Conservation (phyloP, 2,888 invertebrate genomes). For the Agrilus cyanescens region DNA sequence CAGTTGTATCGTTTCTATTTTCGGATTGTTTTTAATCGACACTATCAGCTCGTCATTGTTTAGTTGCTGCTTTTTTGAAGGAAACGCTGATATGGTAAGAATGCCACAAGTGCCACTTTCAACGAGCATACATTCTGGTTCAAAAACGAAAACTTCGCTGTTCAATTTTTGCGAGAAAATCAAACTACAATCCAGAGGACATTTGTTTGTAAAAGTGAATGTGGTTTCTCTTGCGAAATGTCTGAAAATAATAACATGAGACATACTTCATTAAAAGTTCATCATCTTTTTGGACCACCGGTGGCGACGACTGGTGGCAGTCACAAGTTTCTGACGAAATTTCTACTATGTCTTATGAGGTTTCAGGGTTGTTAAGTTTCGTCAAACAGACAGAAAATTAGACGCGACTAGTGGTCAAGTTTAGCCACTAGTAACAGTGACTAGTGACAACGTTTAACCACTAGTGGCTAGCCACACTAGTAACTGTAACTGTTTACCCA, state of each 20-base stretch:
- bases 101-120: conserved; percentile 23
- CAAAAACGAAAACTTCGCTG: conserved; percentile 35
- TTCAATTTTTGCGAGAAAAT: conserved; percentile 37
- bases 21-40: conserved; percentile 45
- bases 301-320: no score
- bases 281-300: no score
- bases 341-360: no score
- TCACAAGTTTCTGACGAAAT: no score
- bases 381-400: no score
- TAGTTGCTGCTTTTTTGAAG: conserved; percentile 23
- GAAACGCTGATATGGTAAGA: conserved; percentile 27
- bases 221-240: conserved; percentile 38
- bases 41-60: conserved; percentile 27
- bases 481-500: no score
- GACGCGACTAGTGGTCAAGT: no score
- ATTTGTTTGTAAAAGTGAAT: conserved; percentile 43
- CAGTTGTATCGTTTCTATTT: conserved; percentile 40
- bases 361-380: no score
- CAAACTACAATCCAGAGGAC: conserved; percentile 39
- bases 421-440: no score
- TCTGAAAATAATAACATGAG: conserved; percentile 27
- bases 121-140: conserved; percentile 25
- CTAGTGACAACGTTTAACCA: no score
- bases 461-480: no score
- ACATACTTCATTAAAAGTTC: no score